Evolutionary conservation across 1,140 invertebrate genomes (phyloP).

Genomic region (Acromyrmex charruanus): DNA sequence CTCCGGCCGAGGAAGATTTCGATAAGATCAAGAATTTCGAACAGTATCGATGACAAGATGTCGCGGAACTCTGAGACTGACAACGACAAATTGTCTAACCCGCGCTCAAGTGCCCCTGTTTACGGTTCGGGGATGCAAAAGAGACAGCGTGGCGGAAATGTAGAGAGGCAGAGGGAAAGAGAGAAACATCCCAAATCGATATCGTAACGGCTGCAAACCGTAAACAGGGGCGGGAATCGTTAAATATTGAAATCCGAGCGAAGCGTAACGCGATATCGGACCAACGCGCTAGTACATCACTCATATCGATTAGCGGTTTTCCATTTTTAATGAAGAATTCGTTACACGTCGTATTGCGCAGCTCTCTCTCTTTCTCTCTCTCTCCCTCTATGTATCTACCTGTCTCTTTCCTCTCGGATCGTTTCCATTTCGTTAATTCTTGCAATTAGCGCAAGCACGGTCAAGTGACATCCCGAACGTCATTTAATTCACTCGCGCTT

Average conservation of each 20-base stretch:
- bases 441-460: constrained; percentile 35
- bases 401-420: not conserved
- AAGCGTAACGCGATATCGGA: constrained; percentile 48
- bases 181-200: constrained; percentile 19
- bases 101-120: constrained; percentile 54
- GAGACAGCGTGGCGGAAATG: not conserved
- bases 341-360: constrained; percentile 28
- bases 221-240: constrained; percentile 59
- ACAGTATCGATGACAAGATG: constrained; percentile 58
- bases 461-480: not conserved
- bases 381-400: not conserved
- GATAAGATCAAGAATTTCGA: constrained; percentile 41
- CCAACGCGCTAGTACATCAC: constrained; percentile 39
- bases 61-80: constrained; percentile 52
- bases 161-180: not conserved
- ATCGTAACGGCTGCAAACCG: constrained; percentile 30
- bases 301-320: constrained; percentile 63
- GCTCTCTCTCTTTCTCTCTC: not conserved
- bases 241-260: constrained; percentile 62
- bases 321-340: constrained; percentile 66
- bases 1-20: constrained; percentile 33
- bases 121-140: constrained; percentile 25
- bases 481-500: constrained; percentile 36
- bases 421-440: constrained; percentile 53
- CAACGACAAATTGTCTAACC: constrained; percentile 63